These are phyloP conservation scores for Blastomussa wellsi DNA, from an alignment of 92 coral and sea anemone genomes.

Conservation along the genomic window DNA sequence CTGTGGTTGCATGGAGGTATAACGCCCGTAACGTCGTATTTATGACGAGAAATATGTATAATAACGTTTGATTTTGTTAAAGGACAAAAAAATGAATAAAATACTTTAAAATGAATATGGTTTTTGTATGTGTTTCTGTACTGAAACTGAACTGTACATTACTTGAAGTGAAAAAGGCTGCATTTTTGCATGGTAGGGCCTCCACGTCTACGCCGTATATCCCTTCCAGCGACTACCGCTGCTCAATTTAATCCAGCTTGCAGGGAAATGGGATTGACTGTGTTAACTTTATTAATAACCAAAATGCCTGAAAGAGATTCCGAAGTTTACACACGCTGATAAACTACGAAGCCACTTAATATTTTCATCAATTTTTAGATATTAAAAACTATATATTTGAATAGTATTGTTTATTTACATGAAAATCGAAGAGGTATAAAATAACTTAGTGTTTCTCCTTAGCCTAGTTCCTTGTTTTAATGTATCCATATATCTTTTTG, in stretches of 20 bases:
- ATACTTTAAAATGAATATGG: background rate
- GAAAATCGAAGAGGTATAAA: background rate
- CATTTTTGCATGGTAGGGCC: no score
- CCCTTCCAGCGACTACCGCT: no score
- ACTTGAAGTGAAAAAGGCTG: background rate
- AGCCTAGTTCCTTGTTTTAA: background rate
- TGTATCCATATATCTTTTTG: background rate
- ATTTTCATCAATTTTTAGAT: background rate
- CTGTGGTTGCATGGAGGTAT: background rate
- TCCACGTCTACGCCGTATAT: no score
- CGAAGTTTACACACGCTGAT: background rate
- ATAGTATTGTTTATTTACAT: conserved; percentile 12
- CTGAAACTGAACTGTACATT: background rate
- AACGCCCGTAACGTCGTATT: background rate
- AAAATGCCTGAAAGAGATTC: background rate
- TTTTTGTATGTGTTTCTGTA: background rate
- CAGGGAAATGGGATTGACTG: background rate
- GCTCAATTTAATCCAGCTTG: background rate
- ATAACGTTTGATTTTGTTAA: background rate
- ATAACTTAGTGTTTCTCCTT: conserved; percentile 9
- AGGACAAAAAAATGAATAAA: conserved; percentile 4
- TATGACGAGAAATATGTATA: background rate
- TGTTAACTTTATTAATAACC: background rate
- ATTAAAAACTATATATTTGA: background rate
- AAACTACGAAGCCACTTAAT: background rate